phyloP scores from a whole-genome alignment of 2,113 vertebrate species.

The Neofelis nebulosa region DNA sequence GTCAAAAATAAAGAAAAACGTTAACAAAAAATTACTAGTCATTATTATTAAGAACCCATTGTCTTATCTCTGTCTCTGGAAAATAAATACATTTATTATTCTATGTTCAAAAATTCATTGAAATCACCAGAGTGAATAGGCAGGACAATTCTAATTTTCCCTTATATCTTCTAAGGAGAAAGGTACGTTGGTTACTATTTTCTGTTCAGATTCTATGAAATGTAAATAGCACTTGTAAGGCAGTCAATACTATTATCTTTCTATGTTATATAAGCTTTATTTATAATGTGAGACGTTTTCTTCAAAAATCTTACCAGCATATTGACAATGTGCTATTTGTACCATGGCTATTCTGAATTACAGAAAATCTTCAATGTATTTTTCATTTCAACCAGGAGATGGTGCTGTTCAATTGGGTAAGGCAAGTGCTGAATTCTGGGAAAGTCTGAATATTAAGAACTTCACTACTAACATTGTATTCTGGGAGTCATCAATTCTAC shows the following conservation, averaged over 20 bases:
- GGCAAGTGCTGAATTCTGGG: background rate
- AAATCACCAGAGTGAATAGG: background rate
- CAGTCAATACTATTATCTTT: background rate
- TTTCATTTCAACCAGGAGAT: constrained; percentile 68
- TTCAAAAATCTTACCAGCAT: background rate
- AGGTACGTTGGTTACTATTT: background rate
- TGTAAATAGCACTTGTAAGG: background rate
- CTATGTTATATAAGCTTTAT: background rate
- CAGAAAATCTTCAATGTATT: background rate
- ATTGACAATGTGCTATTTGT: background rate
- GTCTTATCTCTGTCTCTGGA: background rate
- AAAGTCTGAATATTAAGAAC: background rate
- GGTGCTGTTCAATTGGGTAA: constrained; percentile 54
- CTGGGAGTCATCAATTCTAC: background rate
- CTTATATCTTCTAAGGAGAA: background rate
- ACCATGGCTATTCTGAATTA: background rate
- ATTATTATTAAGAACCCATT: background rate
- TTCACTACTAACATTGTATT: background rate
- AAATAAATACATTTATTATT: background rate
- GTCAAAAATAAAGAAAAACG: no score
- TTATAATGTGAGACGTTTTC: background rate
- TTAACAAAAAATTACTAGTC: background rate
- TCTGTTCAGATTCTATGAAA: background rate
- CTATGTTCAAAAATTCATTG: background rate
- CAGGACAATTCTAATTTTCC: background rate